Evolutionary conservation across 2,888 invertebrate species (phyloP), one percentile per base, ranked within the genome.

Genomic region (Artemia sp.): DNA sequence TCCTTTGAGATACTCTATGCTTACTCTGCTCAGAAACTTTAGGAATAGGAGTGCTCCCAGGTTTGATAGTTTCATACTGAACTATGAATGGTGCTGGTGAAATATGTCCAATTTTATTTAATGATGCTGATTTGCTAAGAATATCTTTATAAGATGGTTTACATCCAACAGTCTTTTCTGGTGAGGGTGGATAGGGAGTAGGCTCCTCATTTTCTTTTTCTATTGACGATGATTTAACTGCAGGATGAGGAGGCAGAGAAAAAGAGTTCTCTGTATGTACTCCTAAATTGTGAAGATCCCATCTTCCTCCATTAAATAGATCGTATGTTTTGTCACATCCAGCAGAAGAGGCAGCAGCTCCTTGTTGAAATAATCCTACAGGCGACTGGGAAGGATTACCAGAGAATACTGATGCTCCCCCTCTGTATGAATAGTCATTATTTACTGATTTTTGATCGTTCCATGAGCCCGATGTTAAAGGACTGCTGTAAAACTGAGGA

Each of bases 101-200:
- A n/a, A 19, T n/a, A 58, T n/a, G 64, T 19, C n/a, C 10, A 58
- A 58, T 58, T 24, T 58, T 58, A 24, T 24, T 58, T 24, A 58
- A 58, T 58, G 69, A 66, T 10, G 66, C 66, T 12, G 24, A 19
- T 66, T 69, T 66, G 38, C 69, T 71, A 12, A 71, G 67, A 14
- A 67, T 69, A 38, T 71, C 71, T 71, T 71, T 71, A 52, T 71
- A 71, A 51, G 71, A 66, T 24, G 66, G 69, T 51, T 71, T 71
- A 12, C 19, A n/a, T 10, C 24, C 14, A 58, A 19, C 24, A 19
- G n/a, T 24, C 24, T 58, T 58, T 24, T 58, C 24, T n/a, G 64
- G 64, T 19, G 64, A 10, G 2, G n/a, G 14, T 58, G 64, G 11
- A 19, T 19, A 24, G 14, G 24, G 8, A 8, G n/a, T 58, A 9